Base-by-base conservation (phyloP, 2,888 invertebrate genomes). In the Xestia sexstrigata region DNA sequence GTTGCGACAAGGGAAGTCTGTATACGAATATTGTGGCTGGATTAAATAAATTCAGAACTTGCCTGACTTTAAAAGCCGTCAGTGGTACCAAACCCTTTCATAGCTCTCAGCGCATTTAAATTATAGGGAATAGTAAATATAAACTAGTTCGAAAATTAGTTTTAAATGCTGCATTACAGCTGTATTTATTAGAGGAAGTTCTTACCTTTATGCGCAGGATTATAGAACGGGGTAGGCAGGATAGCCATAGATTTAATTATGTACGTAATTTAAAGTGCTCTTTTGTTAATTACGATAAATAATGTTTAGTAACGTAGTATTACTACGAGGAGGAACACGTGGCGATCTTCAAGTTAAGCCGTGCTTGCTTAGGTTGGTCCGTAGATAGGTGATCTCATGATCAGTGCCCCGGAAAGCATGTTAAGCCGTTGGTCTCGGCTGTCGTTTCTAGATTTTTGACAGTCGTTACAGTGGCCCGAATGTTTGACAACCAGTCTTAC, bases 81-180 rank as follows among this genome's bases (percentile, higher is more conserved):
- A 42, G n/a, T 65, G 42, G 17, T 0, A 17, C 72, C 85, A 39
- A 2, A 71, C 77, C 78, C 7, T 26, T 62, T 73, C 67, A 78
- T 74, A 70, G 39, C 81, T 77, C 76, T 45, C 39, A 17, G 76
- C 74, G 70, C 76, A 84, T 87, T 83, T 78, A 84, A 87, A 82
- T 82, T 77, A 87, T 71, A 68, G 42, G 42, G 65, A 66, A 70
- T 62, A 72, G 58, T 81, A 83, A 85, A 75, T 77, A 82, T 74
- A 39, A 71, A 74, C 74, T 77, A 60, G 76, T 81, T 55, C 6
- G 20, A 49, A 82, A 77, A 83, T 77, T 77, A 72, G 67, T 79
- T 85, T 81, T 55, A 76, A 81, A 77, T 77, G 60, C n/a, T 26
- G n/a, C 39, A 23, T 68, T 70, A 55, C 23, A 2, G n/a, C 30